Base-by-base conservation (phyloP, 2,888 invertebrate genomes). In the Clitarchus hookeri region DNA sequence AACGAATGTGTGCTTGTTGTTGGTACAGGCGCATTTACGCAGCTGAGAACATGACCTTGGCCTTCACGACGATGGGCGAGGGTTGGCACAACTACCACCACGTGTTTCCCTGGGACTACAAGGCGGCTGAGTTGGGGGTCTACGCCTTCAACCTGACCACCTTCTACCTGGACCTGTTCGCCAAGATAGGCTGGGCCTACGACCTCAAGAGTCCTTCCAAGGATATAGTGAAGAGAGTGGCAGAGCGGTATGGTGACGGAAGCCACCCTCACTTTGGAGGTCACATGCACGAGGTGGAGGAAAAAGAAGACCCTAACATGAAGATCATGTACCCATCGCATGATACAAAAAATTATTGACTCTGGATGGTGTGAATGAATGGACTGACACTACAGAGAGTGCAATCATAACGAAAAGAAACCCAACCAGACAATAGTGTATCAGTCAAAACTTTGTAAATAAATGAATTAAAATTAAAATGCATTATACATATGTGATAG, bases 181-280 rank as follows among this genome's bases (percentile, higher is more conserved):
- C 96, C 19, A 94, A 94, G 90, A 92, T 98, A 88, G 98, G 98
- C 26, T 96, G 95, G 95, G 97, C 97, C 0, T 97, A 97, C 90
- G 97, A 98, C 91, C 91, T 97, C 89, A 97, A 97, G 91, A 95
- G 95, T 0, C 97, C 96, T 0, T 95, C 96, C 0, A 90, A 92
- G 13, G 95, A 95, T 85, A 94, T 95, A 89, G 93, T 96, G 23
- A 92, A 93, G 90, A 94, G 93, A 89, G 92, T 97, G 25, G 96
- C 95, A 0, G 91, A 93, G 89, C 93, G 96, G 87, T 96, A 96
- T 0, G 96, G 96, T 0, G 96, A 96, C 89, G 96, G 96, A 0
- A 93, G 87, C 65, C 96, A 96, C 89, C 83, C 48, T 9, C 83
- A 80, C 19, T 87, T 83, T 83, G 86, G 65, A 9, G 27, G 36